Base-by-base conservation (phyloP, 2,797 vertebrate species). In the Heteromormyrus szaboi region DNA sequence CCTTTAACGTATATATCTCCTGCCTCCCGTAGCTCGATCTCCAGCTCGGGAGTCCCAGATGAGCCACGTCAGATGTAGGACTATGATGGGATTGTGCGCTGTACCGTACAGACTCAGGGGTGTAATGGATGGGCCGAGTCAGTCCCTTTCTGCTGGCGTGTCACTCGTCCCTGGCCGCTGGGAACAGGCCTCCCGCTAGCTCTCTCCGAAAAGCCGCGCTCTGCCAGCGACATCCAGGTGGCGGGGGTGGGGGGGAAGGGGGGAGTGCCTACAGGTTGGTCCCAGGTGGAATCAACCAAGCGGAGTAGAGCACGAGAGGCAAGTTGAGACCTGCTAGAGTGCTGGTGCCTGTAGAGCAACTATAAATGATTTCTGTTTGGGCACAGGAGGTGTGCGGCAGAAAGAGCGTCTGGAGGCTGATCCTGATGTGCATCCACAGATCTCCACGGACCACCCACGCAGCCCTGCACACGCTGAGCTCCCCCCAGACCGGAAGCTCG, bases 121-220 rank as follows among this genome's bases (percentile, higher is more conserved):
- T 89, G 91, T 91, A 95, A 95, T 93, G 90, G 91, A 95, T 91
- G 92, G 93, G 90, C 91, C 92, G 46, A 90, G 91, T 94, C 94
- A 93, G 93, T 93, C 93, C 91, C 86, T 95, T 94, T 93, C 90
- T 91, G 92, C 93, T 94, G 91, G 90, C 89, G 91, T 92, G 89
- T 94, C 93, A 93, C 90, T 93, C 91, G 92, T 90, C 90, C 90
- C 89, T 92, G 91, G 91, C 93, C 94, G 83, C 29, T 4, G 88
- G 91, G 91, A 91, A 86, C 4, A 76, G 86, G 89, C 90, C 87
- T 90, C 88, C 29, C 88, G 88, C 92, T 90, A 91, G 94, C 93
- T 94, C 93, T 94, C 92, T 93, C 92, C 89, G 89, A 93, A 92
- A 92, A 89, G 81, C 17, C 12, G 59, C n/a, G 85, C 88, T 90